These are phyloP conservation scores for Electrona antarctica DNA, from an alignment of 2,113 vertebrate species.

Conservation along the genomic window DNA sequence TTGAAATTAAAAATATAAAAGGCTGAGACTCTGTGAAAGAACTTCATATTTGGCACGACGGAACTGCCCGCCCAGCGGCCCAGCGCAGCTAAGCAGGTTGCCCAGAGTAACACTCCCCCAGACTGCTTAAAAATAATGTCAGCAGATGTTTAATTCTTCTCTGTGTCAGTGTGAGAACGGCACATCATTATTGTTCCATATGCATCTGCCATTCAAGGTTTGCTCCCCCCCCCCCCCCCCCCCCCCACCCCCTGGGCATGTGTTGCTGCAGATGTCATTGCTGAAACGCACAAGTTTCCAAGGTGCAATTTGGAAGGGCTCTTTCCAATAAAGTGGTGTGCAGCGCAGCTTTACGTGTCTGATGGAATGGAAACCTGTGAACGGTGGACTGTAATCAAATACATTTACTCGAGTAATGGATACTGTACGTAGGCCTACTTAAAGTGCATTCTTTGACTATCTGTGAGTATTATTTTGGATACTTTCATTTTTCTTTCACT, in stretches of 20 bases:
- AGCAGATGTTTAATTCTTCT: constrained; percentile 50
- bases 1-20: too few species aligned
- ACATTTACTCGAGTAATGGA: too few species aligned
- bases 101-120: neutral
- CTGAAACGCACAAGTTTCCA: constrained; percentile 34
- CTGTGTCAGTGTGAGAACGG: constrained; percentile 35
- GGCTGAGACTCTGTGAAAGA: too few species aligned
- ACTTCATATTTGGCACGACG: too few species aligned
- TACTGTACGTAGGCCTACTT: too few species aligned
- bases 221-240: neutral
- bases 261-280: constrained; percentile 23
- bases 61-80: too few species aligned
- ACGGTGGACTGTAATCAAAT: neutral
- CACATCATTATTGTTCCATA: constrained; percentile 45
- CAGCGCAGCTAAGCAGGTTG: too few species aligned
- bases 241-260: constrained; percentile 7
- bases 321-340: constrained; percentile 7
- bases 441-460: too few species aligned
- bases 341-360: constrained; percentile 1
- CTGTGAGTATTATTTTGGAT: too few species aligned
- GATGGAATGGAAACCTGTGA: constrained; percentile 22
- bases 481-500: too few species aligned
- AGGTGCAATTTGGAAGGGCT: constrained; percentile 15
- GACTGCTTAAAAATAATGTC: neutral
- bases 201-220: constrained; percentile 40